Evolutionary conservation across 2,888 invertebrate species (phyloP).

Genomic region (Agrypnus murinus): DNA sequence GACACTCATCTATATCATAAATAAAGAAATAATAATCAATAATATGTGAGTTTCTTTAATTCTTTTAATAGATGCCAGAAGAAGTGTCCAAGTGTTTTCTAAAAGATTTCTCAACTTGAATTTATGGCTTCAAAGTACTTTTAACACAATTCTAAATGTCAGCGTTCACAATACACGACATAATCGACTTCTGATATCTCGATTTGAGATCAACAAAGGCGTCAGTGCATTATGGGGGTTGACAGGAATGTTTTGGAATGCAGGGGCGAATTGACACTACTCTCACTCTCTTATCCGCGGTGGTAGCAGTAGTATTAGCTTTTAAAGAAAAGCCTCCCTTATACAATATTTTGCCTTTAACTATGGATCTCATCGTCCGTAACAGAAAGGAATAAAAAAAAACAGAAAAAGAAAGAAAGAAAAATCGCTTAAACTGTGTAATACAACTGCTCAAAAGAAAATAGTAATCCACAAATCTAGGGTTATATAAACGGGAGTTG

Average conservation of each 20-base stretch:
- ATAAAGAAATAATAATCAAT: too few relatives aligned
- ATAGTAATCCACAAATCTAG: slow-evolving; percentile 32
- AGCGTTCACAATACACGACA: slow-evolving; percentile 48
- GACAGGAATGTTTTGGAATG: slow-evolving; percentile 49
- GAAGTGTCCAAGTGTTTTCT: too few relatives aligned
- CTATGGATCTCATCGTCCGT: too few relatives aligned
- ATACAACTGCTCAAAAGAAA: background rate
- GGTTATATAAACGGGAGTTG: slow-evolving; percentile 31
- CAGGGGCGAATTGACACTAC: slow-evolving; percentile 42
- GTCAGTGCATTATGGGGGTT: slow-evolving; percentile 47
- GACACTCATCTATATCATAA: too few relatives aligned
- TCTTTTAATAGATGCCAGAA: too few relatives aligned
- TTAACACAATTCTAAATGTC: slow-evolving; percentile 33
- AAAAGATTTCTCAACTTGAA: too few relatives aligned
- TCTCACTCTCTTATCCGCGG: slow-evolving; percentile 28
- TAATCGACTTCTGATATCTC: slow-evolving; percentile 54
- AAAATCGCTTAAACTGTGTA: background rate
- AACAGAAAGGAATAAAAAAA: background rate
- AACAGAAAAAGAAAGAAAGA: background rate
- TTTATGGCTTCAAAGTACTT: slow-evolving; percentile 20
- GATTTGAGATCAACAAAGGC: slow-evolving; percentile 51
- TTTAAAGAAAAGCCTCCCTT: background rate
- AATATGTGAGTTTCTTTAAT: too few relatives aligned
- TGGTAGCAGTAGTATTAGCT: slow-evolving; percentile 29
- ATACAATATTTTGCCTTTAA: background rate